Evolutionary conservation across 2,888 invertebrate species (phyloP), one percentile per base, ranked within the genome.

Genomic region (Drosophila lutescens): DNA sequence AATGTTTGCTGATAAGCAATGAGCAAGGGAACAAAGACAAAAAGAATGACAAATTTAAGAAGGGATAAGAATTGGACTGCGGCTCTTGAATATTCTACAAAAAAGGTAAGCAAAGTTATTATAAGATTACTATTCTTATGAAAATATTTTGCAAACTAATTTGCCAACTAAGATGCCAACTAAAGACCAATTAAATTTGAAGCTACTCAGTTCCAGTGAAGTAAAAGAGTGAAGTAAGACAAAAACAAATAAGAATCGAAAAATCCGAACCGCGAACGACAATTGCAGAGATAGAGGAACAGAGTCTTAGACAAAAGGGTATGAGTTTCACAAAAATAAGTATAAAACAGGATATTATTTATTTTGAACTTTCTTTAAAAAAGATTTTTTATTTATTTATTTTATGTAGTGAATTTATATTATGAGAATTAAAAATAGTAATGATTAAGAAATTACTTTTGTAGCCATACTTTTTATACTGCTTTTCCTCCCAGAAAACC

Each of bases 1-100:
- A 72, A 69, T 53, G 2, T 23, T 53, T 10, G 15, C 56, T 50
- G 80, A 86, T 77, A 74, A 77, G 76, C n/a, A 32, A 30, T 4
- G 4, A 36, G 49, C 26, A 4, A 20, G 32, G 23, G 7, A 51
- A 68, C 68, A 68, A 68, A 68, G 68, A 51, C n/a, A 46, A 15
- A 13, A 17, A 12, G 4, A 49, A 50, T 23, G 49, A 60, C 74
- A 66, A 68, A 71, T 40, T 62, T 7, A 51, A n/a, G 26, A 57
- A 81, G 4, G 5, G 2, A 49, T 3, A 13, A 4, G 8, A n/a
- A 9, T 38, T 12, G 5, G 9, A 36, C 5, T 23, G 6, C 23
- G 5, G 13, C 6, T 7, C 3, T 5, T 6, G n/a, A 36, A 23
- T 13, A 49, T 36, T 36, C 26, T 5, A n/a, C 10, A 46, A 26